Conservation (phyloP, 2,113 vertebrate species). For the Megaceryle maxima region DNA sequence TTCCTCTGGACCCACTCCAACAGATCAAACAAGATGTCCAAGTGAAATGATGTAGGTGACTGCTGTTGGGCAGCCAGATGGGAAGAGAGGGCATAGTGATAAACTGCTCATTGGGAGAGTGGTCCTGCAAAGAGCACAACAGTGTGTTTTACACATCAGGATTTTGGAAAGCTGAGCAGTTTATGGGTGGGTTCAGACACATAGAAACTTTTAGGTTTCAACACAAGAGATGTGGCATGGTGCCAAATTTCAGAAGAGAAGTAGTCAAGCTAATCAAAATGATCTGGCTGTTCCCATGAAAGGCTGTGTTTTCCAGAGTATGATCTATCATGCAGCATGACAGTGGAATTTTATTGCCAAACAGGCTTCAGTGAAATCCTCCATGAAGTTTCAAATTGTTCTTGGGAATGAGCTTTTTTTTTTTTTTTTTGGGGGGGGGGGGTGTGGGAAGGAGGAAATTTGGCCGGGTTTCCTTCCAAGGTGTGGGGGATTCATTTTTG, state of each 20-base stretch:
- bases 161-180: not conserved
- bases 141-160: not conserved
- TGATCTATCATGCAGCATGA: not conserved
- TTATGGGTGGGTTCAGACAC: not conserved
- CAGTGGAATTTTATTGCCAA: not conserved
- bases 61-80: not conserved
- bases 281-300: slow-evolving; percentile 1
- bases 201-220: not conserved
- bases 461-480: too few species aligned
- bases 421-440: too few species aligned
- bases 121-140: not conserved
- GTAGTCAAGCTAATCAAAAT: not conserved
- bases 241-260: not conserved
- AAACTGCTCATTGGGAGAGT: accelerated
- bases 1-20: too few species aligned
- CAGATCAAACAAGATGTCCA: not conserved
- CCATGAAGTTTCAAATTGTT: not conserved
- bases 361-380: not conserved
- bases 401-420: not conserved
- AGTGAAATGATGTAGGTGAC: not conserved
- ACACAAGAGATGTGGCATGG: not conserved
- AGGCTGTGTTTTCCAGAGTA: not conserved
- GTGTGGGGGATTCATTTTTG: not conserved
- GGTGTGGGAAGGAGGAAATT: too few species aligned
- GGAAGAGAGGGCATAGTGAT: not conserved